phyloP scores from a whole-genome alignment of 1,140 invertebrate species.

The Drosophila malerkotliana region DNA sequence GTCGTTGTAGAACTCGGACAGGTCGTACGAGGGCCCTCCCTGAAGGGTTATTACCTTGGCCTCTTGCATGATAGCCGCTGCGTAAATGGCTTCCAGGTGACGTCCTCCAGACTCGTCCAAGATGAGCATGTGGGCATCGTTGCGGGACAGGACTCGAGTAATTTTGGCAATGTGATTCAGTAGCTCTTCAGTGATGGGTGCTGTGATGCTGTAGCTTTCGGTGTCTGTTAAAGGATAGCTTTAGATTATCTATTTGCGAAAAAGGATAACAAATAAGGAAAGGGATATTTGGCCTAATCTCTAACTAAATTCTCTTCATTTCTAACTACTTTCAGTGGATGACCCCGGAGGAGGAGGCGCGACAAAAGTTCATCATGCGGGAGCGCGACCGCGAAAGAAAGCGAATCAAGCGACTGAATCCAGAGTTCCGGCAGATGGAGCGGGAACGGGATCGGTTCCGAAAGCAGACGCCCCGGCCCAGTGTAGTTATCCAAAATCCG shows the following conservation, averaged over 20 bases:
- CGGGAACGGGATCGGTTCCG: constrained; percentile 73
- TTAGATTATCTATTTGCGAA: too few relatives aligned
- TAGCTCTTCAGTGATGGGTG: constrained; percentile 88
- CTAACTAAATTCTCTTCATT: constrained; percentile 7
- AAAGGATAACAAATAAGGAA: too few relatives aligned
- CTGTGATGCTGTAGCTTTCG: constrained; percentile 83
- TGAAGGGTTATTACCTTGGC: constrained; percentile 86
- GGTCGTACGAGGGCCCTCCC: constrained; percentile 59
- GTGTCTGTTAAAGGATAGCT: constrained; percentile 42
- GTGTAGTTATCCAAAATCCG: constrained; percentile 69
- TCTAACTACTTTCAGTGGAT: constrained; percentile 77
- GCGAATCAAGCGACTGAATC: constrained; percentile 76
- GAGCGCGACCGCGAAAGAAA: constrained; percentile 74
- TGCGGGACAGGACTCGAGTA: constrained; percentile 86
- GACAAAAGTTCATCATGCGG: constrained; percentile 78
- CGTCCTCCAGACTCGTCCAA: constrained; percentile 91
- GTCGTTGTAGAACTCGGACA: constrained; percentile 84
- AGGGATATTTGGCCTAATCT: too few relatives aligned
- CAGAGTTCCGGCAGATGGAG: constrained; percentile 77
- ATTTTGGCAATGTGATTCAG: constrained; percentile 87
- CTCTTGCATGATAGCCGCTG: constrained; percentile 90
- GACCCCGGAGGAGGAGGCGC: constrained; percentile 79
- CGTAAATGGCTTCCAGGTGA: constrained; percentile 89
- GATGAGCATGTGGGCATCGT: constrained; percentile 89
- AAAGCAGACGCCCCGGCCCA: constrained; percentile 75